These are phyloP conservation scores for Pelodiscus sinensis DNA, from an alignment of 2,113 vertebrate genomes.

Conservation along the genomic window DNA sequence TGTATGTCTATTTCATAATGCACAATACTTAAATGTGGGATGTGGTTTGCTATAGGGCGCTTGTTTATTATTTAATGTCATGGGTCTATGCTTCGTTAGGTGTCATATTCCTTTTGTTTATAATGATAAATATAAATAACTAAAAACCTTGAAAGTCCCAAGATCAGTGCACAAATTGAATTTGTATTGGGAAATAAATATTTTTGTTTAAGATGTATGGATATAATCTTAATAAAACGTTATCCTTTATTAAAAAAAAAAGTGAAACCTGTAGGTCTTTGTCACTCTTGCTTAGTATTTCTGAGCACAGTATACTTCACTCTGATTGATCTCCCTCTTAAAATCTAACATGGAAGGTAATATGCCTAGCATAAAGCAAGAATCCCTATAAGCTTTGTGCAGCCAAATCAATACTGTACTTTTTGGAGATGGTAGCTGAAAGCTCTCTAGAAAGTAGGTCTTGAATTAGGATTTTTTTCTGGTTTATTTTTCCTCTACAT, in stretches of 20 bases:
- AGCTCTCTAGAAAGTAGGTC: not conserved
- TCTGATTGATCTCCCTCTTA: not conserved
- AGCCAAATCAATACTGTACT: not conserved
- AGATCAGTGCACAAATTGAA: not conserved
- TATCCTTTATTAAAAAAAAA: not conserved
- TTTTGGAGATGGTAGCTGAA: not conserved
- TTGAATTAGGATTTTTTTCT: slow-evolving; percentile 4
- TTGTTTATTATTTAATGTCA: slow-evolving; percentile 15
- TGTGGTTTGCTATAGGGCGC: not conserved
- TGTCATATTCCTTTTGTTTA: not conserved
- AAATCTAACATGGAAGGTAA: not conserved
- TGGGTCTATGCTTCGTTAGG: not conserved
- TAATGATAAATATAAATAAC: not conserved
- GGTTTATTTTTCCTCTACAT: not conserved
- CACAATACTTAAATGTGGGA: not conserved
- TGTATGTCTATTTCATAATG: not conserved
- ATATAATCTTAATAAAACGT: not conserved
- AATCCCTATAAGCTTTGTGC: not conserved
- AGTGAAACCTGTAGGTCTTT: not conserved
- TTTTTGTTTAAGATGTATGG: not conserved
- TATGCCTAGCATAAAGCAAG: not conserved
- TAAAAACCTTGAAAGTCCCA: not conserved
- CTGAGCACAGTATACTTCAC: not conserved
- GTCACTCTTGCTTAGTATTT: not conserved
- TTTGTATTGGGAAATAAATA: not conserved